Conservation (phyloP, 2,888 invertebrate genomes). For the Phytoseiulus persimilis region DNA sequence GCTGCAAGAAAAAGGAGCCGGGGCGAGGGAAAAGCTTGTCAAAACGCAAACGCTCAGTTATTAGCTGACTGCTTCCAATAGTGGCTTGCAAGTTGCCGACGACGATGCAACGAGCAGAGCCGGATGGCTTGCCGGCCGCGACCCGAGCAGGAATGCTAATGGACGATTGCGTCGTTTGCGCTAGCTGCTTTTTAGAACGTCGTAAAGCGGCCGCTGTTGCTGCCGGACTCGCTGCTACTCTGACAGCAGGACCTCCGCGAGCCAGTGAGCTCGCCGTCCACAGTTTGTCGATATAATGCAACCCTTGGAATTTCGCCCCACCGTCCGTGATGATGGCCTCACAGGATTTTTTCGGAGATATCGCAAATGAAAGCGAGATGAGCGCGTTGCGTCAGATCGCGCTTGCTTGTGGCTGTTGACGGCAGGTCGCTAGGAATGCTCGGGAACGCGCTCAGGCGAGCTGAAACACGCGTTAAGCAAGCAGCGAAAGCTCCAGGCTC, state of each 20-base stretch:
- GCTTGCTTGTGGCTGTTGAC: not conserved
- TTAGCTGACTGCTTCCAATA: not conserved
- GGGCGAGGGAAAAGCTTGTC: not conserved
- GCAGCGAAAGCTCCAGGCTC: not conserved
- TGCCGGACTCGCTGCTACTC: not conserved
- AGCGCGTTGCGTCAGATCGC: not conserved
- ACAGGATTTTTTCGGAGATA: not conserved
- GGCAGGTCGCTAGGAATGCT: not conserved
- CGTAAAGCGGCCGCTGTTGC: not conserved
- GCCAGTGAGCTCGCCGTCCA: not conserved
- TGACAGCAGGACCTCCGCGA: not conserved
- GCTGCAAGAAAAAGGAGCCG: not conserved
- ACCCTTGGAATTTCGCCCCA: not conserved
- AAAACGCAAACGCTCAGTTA: not conserved
- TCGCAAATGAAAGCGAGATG: not conserved
- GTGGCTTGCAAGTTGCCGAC: not conserved
- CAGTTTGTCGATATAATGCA: not conserved
- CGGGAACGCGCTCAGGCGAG: not conserved
- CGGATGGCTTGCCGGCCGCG: not conserved
- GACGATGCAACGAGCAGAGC: not conserved
- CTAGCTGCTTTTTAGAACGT: not conserved
- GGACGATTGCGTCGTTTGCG: conserved; percentile 5
- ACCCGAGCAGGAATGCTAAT: not conserved
- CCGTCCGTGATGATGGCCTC: not conserved
- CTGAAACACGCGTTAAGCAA: not conserved